These are phyloP conservation scores for Eupsilia transversa DNA, from an alignment of 2,888 invertebrate genomes.

Conservation along the genomic window DNA sequence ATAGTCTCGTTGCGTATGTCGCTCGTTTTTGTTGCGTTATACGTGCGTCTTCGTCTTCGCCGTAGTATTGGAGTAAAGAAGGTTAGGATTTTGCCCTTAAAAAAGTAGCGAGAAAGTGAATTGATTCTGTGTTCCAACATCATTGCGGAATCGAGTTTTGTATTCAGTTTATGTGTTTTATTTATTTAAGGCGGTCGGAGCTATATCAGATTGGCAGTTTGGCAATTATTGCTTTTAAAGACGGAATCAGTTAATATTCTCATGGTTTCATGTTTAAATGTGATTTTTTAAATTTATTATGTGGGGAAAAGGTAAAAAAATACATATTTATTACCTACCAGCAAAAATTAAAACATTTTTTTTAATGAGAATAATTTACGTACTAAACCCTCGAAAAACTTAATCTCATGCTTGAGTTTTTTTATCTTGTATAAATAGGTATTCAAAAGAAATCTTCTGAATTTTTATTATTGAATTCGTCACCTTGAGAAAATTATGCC, in stretches of 20 bases:
- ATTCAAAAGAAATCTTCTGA: background rate
- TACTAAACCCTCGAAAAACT: background rate
- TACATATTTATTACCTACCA: background rate
- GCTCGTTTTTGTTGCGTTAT: background rate
- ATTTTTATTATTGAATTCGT: slow-evolving; percentile 16
- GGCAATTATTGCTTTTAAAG: background rate
- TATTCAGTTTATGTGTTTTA: slow-evolving; percentile 15
- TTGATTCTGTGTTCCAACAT: slow-evolving; percentile 41
- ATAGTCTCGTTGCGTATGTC: background rate
- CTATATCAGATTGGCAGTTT: background rate
- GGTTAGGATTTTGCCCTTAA: slow-evolving; percentile 16
- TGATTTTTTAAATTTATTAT: background rate
- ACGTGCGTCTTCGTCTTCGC: background rate
- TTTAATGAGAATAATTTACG: too few relatives aligned
- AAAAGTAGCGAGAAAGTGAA: slow-evolving; percentile 53
- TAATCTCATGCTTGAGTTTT: background rate
- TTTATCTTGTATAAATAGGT: slow-evolving; percentile 1
- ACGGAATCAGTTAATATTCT: background rate
- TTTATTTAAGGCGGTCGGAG: background rate
- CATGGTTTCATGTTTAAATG: background rate
- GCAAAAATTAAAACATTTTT: too few relatives aligned
- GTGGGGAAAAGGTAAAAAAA: background rate
- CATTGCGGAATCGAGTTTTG: slow-evolving; percentile 19
- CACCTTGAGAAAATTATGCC: slow-evolving; percentile 13
- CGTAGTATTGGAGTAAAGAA: slow-evolving; percentile 27